A percentile compares a stretch with the other conserved stretches of the same genome.
phyloP scores from a whole-genome alignment of 2,113 vertebrate species.

The Podarcis muralis region DNA sequence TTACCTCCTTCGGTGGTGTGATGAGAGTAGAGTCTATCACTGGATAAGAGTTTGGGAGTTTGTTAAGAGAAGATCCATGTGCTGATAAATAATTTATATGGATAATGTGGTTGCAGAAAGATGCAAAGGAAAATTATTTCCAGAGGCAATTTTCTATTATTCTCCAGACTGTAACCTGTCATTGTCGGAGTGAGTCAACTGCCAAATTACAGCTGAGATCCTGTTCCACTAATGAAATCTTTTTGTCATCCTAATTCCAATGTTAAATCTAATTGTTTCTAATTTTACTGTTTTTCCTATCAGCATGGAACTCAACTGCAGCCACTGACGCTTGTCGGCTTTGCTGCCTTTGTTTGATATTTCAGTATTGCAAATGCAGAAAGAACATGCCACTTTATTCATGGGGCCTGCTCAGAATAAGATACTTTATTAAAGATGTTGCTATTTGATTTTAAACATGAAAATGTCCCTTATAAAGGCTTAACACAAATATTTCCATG shows the following conservation, averaged over 20 bases:
- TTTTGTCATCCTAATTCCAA: slow-evolving; percentile 66
- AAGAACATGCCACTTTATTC: not conserved
- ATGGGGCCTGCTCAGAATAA: not conserved
- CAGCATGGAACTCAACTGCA: slow-evolving; percentile 40
- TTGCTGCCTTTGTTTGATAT: not conserved
- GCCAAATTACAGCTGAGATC: slow-evolving; percentile 57
- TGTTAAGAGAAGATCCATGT: slow-evolving; percentile 41
- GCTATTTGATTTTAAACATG: not conserved
- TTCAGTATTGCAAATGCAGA: slow-evolving; percentile 5
- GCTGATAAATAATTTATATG: slow-evolving; percentile 57
- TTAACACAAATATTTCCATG: too few species aligned
- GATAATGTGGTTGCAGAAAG: slow-evolving; percentile 49
- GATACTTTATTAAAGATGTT: not conserved
- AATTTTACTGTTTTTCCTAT: slow-evolving; percentile 43
- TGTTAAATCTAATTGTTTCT: slow-evolving; percentile 63
- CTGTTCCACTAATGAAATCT: slow-evolving; percentile 57
- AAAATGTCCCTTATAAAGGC: not conserved
- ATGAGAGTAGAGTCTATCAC: slow-evolving; percentile 35
- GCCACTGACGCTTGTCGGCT: slow-evolving; percentile 18
- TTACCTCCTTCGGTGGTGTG: slow-evolving; percentile 38
- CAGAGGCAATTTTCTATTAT: slow-evolving; percentile 58
- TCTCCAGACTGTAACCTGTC: slow-evolving; percentile 47
- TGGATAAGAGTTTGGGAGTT: slow-evolving; percentile 48
- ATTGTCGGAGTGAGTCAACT: slow-evolving; percentile 46
- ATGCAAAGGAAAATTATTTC: slow-evolving; percentile 62